Base-by-base conservation (phyloP, 1,140 invertebrate genomes). In the Cecropterus lyciades region DNA sequence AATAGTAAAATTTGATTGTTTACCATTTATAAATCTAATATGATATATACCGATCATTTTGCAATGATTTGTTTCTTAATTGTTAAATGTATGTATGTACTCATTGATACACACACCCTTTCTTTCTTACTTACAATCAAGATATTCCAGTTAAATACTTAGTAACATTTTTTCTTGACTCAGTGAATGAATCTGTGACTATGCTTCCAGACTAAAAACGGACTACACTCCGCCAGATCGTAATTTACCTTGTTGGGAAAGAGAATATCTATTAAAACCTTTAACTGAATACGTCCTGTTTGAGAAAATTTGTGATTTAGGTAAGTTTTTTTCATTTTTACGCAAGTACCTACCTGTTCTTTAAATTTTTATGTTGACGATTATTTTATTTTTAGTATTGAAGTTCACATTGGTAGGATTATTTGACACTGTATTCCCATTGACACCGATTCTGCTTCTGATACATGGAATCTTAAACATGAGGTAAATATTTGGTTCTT, bases 231-330 rank as follows among this genome's bases (percentile, higher is more conserved):
- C 5, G 3, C 7, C 10, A 16, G 37, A 40, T 13, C 3, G 10
- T 48, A 42, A 56, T 13, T 27, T 65, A 9, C 63, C 63, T 1
- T 65, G 63, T 55, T 65, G 63, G 63, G 63, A 65, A 37, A 55
- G 52, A 15, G 63, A 65, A 65, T 65, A 56, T 14, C 9, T 43
- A 11, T 56, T 65, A 17, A 40, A 48, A 0, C 37, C 40, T 14
- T n/a, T 65, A 15, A 46, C 27, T n/a, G 63, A 65, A 27, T 17
- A 48, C 11, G 46, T 56, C 6, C 10, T 56, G 1, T 37, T 37
- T n/a, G 30, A 56, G 20, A 33, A 33, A 48, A 49, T 65, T 37
- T 46, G 55, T 2, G 11, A 64, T 16, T 9, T 64, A 27, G 49
- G 48, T 53, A 52, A 37, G 0, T 37, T 15, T 24, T 0, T 48